Evolutionary conservation across 2,888 invertebrate species (phyloP), one percentile per base, ranked within the genome.

Genomic region (Phengaris arion): DNA sequence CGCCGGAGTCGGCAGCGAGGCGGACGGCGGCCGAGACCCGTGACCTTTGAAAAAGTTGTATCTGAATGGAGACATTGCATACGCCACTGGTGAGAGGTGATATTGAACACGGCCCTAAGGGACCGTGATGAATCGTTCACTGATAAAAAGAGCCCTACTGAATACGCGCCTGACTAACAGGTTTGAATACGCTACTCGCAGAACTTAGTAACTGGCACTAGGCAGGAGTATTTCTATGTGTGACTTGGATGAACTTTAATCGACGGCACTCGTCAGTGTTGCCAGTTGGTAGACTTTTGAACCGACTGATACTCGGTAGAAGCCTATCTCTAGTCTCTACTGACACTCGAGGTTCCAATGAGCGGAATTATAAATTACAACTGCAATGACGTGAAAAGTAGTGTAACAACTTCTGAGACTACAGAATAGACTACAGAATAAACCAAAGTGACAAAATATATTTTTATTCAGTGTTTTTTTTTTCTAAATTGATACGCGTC

Each of bases 1-100:
- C 84, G 93, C 93, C 80, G 93, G 93, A 76, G 93, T 93, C 74
- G 93, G 93, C 83, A 93, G 83, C 82, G 93, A 93, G 82, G 93
- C 93, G 80, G 93, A 93, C 70, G 93, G 94, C 77, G 94, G 92
- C 76, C 94, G 91, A 74, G 94, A 94, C 78, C 93, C 93, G 86
- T 94, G 94, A 78, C 94, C 94, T 72, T 51, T 15, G 22, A 51
- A 48, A 1, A 70, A 59, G 22, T 59, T 59, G 10, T 5, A 64
- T 2, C 35, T 12, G 64, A 64, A 64, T 45, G 64, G 6, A 45
- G 35, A 64, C 35, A 64, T 64, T 45, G 12, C 10, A 52, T 3
- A 10, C 59, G 59, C 2, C 22, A 10, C 15, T 59, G 22, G 8
- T 8, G 6, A 59, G 3, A 59, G 5, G 22, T 2, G 2, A 7